Conservation (phyloP, 2,797 vertebrate genomes). For the Leucoraja ocellata region DNA sequence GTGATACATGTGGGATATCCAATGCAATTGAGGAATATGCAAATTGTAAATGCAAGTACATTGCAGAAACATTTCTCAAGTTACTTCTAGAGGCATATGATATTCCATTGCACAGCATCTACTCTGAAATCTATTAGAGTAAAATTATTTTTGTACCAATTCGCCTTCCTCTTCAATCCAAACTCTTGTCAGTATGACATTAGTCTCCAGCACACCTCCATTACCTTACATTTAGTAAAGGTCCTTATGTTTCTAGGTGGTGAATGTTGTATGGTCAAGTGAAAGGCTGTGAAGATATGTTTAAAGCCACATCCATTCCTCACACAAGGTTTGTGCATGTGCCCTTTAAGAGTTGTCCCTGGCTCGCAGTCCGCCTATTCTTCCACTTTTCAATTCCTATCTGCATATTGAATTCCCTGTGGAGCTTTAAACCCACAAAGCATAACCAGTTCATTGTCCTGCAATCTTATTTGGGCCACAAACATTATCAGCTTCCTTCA, state of each 20-base stretch:
- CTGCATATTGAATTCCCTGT: background rate
- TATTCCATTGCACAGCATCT: background rate
- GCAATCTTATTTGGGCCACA: background rate
- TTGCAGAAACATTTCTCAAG: background rate
- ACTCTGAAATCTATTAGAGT: background rate
- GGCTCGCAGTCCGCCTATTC: background rate
- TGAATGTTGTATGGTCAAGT: background rate
- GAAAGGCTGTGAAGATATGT: background rate
- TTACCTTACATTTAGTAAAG: background rate
- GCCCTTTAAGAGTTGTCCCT: background rate
- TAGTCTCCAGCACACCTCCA: background rate
- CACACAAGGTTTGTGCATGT: background rate
- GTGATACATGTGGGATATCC: background rate
- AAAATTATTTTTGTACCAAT: background rate
- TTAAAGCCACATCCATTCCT: background rate
- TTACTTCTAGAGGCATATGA: background rate
- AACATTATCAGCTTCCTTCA: background rate
- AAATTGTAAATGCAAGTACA: background rate
- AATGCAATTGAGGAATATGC: background rate
- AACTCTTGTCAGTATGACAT: background rate
- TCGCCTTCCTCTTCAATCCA: background rate
- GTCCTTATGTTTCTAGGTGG: background rate
- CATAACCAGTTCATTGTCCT: too few species aligned
- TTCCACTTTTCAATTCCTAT: background rate
- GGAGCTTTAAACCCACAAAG: too few species aligned